A percentile compares a stretch with the other conserved stretches of the same genome.
Conservation (phyloP, 2,888 invertebrate species). For the Coelogynopora nodosa region DNA sequence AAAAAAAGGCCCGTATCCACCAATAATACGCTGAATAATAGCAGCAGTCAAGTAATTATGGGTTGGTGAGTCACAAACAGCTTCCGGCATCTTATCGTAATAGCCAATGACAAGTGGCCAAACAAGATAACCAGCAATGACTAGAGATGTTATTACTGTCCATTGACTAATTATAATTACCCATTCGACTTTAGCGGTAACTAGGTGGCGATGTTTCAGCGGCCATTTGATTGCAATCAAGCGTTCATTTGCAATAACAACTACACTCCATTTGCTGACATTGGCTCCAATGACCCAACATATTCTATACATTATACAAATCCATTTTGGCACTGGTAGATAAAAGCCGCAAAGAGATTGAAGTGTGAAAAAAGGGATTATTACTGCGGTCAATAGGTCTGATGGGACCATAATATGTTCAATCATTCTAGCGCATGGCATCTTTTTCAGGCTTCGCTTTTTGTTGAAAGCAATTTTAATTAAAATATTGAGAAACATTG, state of each 20-base stretch:
- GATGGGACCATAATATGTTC: too few relatives aligned
- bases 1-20: background rate
- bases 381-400: too few relatives aligned
- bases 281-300: background rate
- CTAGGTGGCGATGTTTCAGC: background rate
- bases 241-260: background rate
- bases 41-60: background rate
- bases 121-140: background rate
- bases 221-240: background rate
- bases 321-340: background rate
- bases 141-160: background rate
- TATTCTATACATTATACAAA: background rate
- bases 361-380: too few relatives aligned
- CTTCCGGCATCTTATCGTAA: background rate
- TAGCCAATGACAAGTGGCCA: constrained; percentile 3
- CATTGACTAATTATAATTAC: background rate
- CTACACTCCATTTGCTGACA: background rate
- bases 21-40: background rate
- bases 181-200: background rate
- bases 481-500: too few relatives aligned
- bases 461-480: too few relatives aligned
- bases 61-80: background rate
- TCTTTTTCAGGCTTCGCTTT: too few relatives aligned
- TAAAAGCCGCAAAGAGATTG: background rate
- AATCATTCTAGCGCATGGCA: too few relatives aligned